Conservation (phyloP, 2,888 invertebrate genomes). For the Lasioglossum leucozonium region DNA sequence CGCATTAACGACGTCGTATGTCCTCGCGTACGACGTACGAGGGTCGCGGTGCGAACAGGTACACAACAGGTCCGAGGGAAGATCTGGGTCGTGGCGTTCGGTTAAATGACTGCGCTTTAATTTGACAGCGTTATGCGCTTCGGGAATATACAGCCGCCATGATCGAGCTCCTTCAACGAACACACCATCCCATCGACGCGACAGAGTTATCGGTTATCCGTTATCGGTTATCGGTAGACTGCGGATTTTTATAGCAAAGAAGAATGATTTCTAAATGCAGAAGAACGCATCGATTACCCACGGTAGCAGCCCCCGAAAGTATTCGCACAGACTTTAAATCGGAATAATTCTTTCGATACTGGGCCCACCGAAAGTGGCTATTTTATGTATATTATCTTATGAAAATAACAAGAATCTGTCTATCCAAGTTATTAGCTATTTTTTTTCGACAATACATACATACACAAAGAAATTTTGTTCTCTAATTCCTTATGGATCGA, state of each 20-base stretch:
- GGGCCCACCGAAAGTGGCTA: too few relatives aligned
- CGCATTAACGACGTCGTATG: conserved; percentile 74
- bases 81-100: conserved; percentile 70
- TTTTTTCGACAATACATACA: too few relatives aligned
- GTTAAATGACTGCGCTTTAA: conserved; percentile 49
- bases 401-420: too few relatives aligned
- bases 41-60: conserved; percentile 66
- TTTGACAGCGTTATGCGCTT: conserved; percentile 44
- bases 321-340: too few relatives aligned
- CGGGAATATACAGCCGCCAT: not conserved
- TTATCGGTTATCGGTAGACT: not conserved
- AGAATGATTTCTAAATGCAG: too few relatives aligned
- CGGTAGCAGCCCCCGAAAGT: too few relatives aligned
- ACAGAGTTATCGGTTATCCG: not conserved
- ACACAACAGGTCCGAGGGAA: conserved; percentile 67
- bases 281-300: too few relatives aligned
- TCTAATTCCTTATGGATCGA: too few relatives aligned
- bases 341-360: too few relatives aligned
- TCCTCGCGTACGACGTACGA: conserved; percentile 67
- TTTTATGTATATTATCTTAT: too few relatives aligned
- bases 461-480: too few relatives aligned
- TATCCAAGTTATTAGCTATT: too few relatives aligned
- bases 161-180: not conserved
- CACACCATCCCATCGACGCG: not conserved
- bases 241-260: not conserved